Conservation (phyloP, 1,140 invertebrate genomes). For the Plutomurus gul region DNA sequence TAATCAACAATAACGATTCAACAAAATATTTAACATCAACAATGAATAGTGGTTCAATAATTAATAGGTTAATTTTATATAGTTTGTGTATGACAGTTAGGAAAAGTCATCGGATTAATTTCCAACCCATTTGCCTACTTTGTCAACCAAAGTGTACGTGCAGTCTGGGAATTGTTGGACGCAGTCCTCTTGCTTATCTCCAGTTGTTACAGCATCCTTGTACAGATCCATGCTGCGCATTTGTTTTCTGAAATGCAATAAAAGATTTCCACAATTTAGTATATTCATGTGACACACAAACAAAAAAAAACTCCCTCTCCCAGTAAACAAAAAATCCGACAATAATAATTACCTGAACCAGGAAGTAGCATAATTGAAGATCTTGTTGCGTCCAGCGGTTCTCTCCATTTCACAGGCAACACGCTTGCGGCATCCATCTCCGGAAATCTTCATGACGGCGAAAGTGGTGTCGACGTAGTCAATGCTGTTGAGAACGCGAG, state of each 20-base stretch:
- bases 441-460: constrained; percentile 54
- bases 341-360: constrained; percentile 51
- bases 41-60: constrained; percentile 28
- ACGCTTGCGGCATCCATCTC: constrained; percentile 53
- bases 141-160: constrained; percentile 54
- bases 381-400: constrained; percentile 52
- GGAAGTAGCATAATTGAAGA: constrained; percentile 53
- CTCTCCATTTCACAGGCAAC: constrained; percentile 54
- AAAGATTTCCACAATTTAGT: neutral
- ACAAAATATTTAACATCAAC: constrained; percentile 27
- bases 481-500: constrained; percentile 53
- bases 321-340: too few relatives aligned
- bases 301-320: neutral
- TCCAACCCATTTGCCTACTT: constrained; percentile 52
- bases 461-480: constrained; percentile 55
- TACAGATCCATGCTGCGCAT: constrained; percentile 55
- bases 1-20: constrained; percentile 21
- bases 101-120: neutral
- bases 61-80: neutral
- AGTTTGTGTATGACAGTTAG: constrained; percentile 16
- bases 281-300: neutral
- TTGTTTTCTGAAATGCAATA: constrained; percentile 45
- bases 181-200: constrained; percentile 53
- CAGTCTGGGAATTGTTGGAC: constrained; percentile 48
- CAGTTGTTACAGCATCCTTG: constrained; percentile 51